Evolutionary conservation across 1,140 invertebrate genomes (phyloP), one percentile per base, ranked within the genome.

Genomic region (Drosophila gunungcola): DNA sequence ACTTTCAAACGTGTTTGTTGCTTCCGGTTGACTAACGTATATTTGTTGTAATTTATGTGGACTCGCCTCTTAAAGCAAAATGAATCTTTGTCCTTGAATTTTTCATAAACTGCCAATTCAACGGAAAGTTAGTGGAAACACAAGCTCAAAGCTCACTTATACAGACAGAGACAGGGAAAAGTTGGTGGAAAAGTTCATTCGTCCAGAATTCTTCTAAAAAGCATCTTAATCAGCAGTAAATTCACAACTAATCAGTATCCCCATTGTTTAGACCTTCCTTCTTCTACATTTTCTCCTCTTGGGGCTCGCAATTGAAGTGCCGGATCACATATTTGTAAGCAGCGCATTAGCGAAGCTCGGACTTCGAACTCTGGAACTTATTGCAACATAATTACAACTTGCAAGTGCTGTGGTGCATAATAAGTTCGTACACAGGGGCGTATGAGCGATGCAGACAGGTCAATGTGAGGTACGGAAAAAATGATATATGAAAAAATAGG

Each of bases 151-250:
- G 34, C 39, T 41, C 11, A 10, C 62, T 48, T 29, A 73, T 32
- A 56, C 43, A 58, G 41, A 54, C 61, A 64, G 13, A 62, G 41
- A 67, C 32, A 39, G 43, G 48, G 45, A 46, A 43, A 86, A 88
- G 78, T 67, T 89, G 78, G 60, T 16, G 54, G 2, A 34, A 81
- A 86, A 86, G 83, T 86, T 88, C 41, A 57, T 49, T 62, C 63
- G 48, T 25, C 46, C 41, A 42, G 41, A 75, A 53, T 89, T 88
- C 68, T 73, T 76, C 83, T 77, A 70, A 84, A 80, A 84, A 80
- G 80, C 77, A 65, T 80, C 84, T 90, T 90, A 90, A 90, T 90
- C 88, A 90, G 88, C 80, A 86, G 73, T 89, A 90, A 90, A 86
- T 86, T 90, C 88, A 69, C 62, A 88, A 80, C 82, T 90, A 90